Percentiles rank a stretch among this genome's conserved stretches.
Conservation (phyloP, 2,113 vertebrate species). For the Hippopotamus amphibius region DNA sequence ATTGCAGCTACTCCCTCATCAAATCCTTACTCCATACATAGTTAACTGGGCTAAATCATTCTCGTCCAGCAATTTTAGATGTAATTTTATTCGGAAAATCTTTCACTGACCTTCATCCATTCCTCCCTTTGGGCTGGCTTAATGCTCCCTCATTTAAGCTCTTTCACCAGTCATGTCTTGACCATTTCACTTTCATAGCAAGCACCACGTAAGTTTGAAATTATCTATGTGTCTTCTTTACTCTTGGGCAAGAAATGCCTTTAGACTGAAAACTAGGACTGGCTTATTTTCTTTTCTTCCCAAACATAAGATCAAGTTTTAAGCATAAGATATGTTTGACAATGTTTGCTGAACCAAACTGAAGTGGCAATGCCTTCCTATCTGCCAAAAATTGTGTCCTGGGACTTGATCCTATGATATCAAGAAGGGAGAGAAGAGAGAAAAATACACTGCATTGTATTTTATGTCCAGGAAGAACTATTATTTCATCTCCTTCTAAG, state of each 20-base stretch:
- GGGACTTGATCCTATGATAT: neutral
- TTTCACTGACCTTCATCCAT: neutral
- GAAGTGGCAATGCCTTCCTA: neutral
- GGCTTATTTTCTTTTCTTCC: neutral
- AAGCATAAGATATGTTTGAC: neutral
- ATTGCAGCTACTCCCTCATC: neutral
- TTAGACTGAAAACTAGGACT: neutral
- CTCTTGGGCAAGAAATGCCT: neutral
- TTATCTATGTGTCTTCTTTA: neutral
- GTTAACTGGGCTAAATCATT: neutral
- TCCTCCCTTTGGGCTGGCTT: neutral
- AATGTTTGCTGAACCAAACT: neutral
- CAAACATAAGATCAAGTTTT: neutral
- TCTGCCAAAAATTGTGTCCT: neutral
- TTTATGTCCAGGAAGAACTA: neutral
- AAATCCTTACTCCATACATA: neutral
- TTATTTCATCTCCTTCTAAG: neutral
- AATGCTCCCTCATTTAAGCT: neutral
- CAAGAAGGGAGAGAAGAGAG: conserved; percentile 8
- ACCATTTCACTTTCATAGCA: neutral
- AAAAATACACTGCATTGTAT: neutral
- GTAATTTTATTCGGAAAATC: conserved; percentile 1
- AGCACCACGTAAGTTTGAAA: conserved; percentile 21
- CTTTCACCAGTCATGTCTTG: neutral
- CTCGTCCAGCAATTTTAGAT: neutral